Base-by-base conservation (phyloP, 2,888 invertebrate genomes). In the Tenthredo scrophulariae region DNA sequence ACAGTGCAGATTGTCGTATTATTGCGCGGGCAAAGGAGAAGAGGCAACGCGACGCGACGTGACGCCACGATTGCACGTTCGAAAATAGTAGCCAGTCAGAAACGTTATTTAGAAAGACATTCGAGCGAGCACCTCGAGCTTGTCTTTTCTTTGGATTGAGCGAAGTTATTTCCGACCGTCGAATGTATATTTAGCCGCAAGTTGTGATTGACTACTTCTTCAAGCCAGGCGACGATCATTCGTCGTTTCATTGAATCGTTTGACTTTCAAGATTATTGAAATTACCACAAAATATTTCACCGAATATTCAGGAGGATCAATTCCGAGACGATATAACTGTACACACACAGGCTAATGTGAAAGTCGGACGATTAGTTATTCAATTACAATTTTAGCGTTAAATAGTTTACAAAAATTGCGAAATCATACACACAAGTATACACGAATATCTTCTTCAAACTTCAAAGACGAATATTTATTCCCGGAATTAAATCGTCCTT, bases 51-150 rank as follows among this genome's bases (percentile, higher is more conserved):
- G 6, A 37, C 37, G 37, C 37, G 6, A 37, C 37, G 40, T 26
- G 15, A 26, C 75, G 26, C 22, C 26, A 29, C 77, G 33, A 54
- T 7, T 50, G 33, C 50, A 77, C 43, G n/a, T 74, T 29, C 77
- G 33, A 77, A 77, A 77, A 77, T 77, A 77, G 50, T 54, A 29
- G 77, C 77, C 77, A 77, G 54, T 77, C 13, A 50, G 26, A 46
- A 6, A 50, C 33, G 77, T 50, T 77, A 46, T 77, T 37, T 33
- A n/a, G 33, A 50, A 77, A 54, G 18, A 77, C 15, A 10, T 33
- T 33, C 33, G 43, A 43, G 40, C n/a, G 10, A 43, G 22, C 9
- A 18, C n/a, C 22, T 7, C 10, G 43, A 22, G 43, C 43, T 10
- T 40, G 5, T 74, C 43, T 74, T 43, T 43, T 13, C 22, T 43